Evolutionary conservation across 1,140 invertebrate genomes (phyloP).

Genomic region (Chrysopa pallens): DNA sequence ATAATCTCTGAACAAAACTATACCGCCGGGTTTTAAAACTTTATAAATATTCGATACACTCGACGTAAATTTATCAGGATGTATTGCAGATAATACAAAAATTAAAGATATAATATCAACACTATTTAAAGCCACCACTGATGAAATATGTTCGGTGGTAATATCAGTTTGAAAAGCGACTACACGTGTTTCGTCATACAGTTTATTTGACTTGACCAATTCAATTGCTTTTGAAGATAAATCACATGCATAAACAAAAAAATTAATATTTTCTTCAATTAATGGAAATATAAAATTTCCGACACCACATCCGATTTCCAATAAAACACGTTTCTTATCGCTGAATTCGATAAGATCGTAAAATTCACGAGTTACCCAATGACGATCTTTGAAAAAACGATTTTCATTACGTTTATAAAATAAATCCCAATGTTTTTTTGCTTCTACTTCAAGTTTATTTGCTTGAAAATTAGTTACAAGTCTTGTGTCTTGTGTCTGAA

Average conservation of each 20-base stretch:
- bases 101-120: constrained; percentile 84
- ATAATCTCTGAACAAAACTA: constrained; percentile 89
- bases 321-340: constrained; percentile 24
- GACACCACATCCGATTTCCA: constrained; percentile 94
- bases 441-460: constrained; percentile 65
- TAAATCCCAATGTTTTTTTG: constrained; percentile 89
- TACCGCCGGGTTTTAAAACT: constrained; percentile 60
- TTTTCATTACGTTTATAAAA: constrained; percentile 92
- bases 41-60: constrained; percentile 50
- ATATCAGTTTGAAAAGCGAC: constrained; percentile 61
- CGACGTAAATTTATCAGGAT: constrained; percentile 60
- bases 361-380: constrained; percentile 95
- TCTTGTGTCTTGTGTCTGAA: constrained; percentile 48
- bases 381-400: constrained; percentile 90
- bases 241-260: constrained; percentile 83
- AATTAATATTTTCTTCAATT: constrained; percentile 53
- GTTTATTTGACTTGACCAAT: constrained; percentile 52
- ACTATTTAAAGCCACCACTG: constrained; percentile 26
- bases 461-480: constrained; percentile 62
- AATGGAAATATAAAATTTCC: constrained; percentile 94
- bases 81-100: constrained; percentile 90
- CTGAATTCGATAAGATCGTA: constrained; percentile 44
- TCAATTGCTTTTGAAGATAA: constrained; percentile 81
- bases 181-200: constrained; percentile 44
- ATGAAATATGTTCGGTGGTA: constrained; percentile 38